These are phyloP conservation scores for Loxodonta africana DNA, from an alignment of 2,113 vertebrate species.

Conservation along the genomic window DNA sequence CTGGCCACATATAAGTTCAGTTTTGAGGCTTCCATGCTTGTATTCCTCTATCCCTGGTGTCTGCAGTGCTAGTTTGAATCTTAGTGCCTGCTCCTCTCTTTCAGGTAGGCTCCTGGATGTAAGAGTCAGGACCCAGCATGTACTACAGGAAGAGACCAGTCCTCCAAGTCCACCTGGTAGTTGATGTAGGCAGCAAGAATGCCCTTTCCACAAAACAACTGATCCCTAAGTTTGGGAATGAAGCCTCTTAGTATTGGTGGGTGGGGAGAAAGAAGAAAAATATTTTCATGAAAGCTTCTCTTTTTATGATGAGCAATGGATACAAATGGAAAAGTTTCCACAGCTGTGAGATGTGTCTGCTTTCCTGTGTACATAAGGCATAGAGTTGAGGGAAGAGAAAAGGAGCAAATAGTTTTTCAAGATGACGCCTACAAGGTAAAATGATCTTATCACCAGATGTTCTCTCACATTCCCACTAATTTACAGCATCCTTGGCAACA, in stretches of 20 bases:
- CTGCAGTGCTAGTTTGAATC: neutral
- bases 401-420: neutral
- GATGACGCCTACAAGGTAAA: neutral
- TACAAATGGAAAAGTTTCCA: neutral
- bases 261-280: neutral
- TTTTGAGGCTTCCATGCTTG: neutral
- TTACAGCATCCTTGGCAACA: neutral
- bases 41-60: neutral
- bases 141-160: neutral
- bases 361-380: neutral
- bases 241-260: neutral
- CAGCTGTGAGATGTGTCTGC: neutral
- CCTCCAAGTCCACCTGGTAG: neutral
- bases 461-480: neutral
- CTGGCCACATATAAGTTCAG: neutral
- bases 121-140: too few species aligned
- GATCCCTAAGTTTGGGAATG: neutral
- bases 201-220: neutral
- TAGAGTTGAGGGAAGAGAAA: neutral
- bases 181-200: neutral
- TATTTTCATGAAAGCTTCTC: neutral
- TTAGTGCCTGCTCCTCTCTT: accelerated
- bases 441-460: neutral
- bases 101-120: neutral
- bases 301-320: neutral